Percentiles rank a stretch among this genome's conserved stretches.
Evolutionary conservation across 2,888 invertebrate species (phyloP).

Genomic region (Plagiodera versicolora): DNA sequence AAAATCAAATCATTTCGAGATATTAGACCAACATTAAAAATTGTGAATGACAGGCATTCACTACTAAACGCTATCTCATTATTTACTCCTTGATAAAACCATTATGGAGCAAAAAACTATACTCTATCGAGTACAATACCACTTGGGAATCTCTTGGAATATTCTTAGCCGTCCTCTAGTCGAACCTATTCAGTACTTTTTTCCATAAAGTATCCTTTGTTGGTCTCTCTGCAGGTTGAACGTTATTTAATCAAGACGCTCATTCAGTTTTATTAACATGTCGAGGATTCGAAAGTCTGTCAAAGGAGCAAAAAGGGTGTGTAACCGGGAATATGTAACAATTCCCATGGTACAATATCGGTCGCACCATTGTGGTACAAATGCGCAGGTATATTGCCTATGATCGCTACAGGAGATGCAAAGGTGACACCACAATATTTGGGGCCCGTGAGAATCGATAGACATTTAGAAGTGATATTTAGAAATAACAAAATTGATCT

Average conservation of each 20-base stretch:
- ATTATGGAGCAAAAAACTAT: background rate
- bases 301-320: conserved; percentile 19
- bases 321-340: conserved; percentile 15
- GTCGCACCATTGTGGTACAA: conserved; percentile 4
- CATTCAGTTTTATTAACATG: conserved; percentile 24
- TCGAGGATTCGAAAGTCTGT: conserved; percentile 26
- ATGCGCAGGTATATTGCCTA: conserved; percentile 14
- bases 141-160: background rate
- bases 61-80: no score
- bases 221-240: conserved; percentile 13
- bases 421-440: no score
- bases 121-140: background rate
- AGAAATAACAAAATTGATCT: no score
- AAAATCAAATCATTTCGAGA: no score
- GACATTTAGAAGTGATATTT: no score
- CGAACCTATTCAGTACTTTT: conserved; percentile 8
- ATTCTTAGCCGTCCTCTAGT: background rate
- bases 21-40: no score
- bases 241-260: conserved; percentile 14
- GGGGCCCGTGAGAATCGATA: no score
- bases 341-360: conserved; percentile 18
- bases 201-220: conserved; percentile 12
- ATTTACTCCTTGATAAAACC: no score
- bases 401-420: conserved; percentile 7
- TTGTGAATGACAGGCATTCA: no score